Evolutionary conservation across 2,113 vertebrate species (phyloP).

Genomic region (Lucifuga dentata): DNA sequence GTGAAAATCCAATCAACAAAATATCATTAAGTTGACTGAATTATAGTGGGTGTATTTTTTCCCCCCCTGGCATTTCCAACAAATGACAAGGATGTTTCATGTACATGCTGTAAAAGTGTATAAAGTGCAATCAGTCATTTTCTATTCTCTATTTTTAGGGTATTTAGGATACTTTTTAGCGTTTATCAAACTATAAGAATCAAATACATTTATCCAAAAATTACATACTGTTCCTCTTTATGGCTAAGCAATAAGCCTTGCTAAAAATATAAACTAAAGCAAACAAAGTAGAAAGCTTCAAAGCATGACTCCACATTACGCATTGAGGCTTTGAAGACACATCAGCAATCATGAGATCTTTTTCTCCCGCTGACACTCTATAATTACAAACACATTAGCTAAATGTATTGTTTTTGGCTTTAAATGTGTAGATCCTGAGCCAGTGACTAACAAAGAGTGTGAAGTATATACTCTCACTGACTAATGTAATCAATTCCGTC

Average conservation of each 20-base stretch:
- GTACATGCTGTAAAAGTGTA: background rate
- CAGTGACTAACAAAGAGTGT: conserved; percentile 20
- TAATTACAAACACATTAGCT: conserved; percentile 56
- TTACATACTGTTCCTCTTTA: conserved; percentile 27
- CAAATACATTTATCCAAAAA: conserved; percentile 40
- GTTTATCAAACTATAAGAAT: conserved; percentile 42
- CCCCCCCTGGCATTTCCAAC: conserved; percentile 2
- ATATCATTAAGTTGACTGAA: too few relatives aligned
- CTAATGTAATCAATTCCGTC: conserved; percentile 34
- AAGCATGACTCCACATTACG: conserved; percentile 66
- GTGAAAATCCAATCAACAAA: conserved; percentile 37
- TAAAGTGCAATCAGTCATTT: too few relatives aligned
- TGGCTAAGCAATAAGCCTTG: conserved; percentile 48
- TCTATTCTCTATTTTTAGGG: too few relatives aligned
- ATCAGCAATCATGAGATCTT: conserved; percentile 48
- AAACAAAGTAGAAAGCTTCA: conserved; percentile 68
- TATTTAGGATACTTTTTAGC: conserved; percentile 24
- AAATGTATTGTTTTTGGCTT: conserved; percentile 48
- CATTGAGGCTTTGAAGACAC: conserved; percentile 65
- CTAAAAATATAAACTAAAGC: conserved; percentile 54
- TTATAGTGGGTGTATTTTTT: conserved; percentile 27
- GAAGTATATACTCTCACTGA: background rate
- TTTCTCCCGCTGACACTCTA: conserved; percentile 33
- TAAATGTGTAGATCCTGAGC: conserved; percentile 23
- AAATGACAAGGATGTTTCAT: background rate